A percentile compares a stretch with the other conserved stretches of the same genome.
These are phyloP conservation scores for Prolemur simus DNA, from an alignment of 2,113 vertebrate genomes.

Conservation along the genomic window DNA sequence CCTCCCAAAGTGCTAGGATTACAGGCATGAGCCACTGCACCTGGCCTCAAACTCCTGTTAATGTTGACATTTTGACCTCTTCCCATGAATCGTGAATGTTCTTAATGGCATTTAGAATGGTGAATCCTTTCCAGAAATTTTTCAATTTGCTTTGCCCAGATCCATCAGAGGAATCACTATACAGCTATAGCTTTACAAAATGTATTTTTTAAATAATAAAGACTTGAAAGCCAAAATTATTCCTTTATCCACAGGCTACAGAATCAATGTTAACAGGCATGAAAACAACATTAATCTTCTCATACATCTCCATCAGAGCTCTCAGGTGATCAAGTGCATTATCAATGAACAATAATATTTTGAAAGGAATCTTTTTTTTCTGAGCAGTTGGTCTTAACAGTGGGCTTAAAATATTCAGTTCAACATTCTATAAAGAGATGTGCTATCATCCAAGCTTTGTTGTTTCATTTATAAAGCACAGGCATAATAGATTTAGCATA, in stretches of 20 bases:
- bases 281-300: neutral
- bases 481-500: neutral
- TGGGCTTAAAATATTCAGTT: neutral
- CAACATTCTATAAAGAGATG: neutral
- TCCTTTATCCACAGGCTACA: no score
- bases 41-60: neutral
- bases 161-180: neutral
- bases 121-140: neutral
- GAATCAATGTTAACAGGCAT: no score
- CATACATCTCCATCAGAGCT: neutral
- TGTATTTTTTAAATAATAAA: neutral
- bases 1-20: no score
- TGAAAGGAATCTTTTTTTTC: neutral
- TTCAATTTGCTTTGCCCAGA: neutral
- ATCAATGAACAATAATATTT: neutral
- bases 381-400: neutral
- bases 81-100: neutral
- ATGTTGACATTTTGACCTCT: neutral
- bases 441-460: neutral
- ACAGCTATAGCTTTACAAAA: neutral
- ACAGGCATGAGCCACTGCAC: no score
- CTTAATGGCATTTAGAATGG: neutral
- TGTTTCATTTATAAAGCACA: neutral
- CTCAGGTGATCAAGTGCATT: neutral
- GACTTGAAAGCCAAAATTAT: neutral